These are phyloP conservation scores for Tapirus indicus DNA, from an alignment of 2,797 vertebrate species.

Conservation along the genomic window DNA sequence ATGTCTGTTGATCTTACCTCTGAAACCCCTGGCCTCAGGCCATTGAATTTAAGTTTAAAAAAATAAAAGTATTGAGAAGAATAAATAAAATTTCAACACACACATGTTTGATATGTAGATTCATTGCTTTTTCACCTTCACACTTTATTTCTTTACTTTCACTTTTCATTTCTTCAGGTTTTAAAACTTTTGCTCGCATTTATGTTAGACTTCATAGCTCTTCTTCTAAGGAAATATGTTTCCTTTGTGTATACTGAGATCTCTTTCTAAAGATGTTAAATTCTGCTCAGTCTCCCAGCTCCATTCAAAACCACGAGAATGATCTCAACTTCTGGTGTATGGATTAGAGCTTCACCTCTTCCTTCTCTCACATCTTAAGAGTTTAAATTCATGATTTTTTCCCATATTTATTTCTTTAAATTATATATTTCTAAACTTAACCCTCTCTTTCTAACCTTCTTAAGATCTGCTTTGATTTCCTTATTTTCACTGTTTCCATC, in stretches of 20 bases:
- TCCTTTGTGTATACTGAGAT: not conserved
- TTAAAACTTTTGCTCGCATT: not conserved
- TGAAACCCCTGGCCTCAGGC: not conserved
- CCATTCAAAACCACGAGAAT: not conserved
- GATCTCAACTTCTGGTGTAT: not conserved
- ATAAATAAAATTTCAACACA: not conserved
- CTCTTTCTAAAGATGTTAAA: not conserved
- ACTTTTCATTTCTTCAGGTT: not conserved
- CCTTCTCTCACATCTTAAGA: not conserved
- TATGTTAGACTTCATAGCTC: not conserved
- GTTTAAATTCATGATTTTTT: not conserved
- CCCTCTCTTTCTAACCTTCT: not conserved
- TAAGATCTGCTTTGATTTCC: not conserved
- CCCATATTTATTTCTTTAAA: constrained; percentile 24
- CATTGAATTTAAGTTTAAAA: not conserved
- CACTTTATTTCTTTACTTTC: not conserved
- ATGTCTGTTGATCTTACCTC: not conserved
- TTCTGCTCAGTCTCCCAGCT: not conserved
- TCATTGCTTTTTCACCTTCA: not conserved
- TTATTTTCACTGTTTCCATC: not conserved
- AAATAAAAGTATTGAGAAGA: not conserved
- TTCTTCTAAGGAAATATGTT: not conserved
- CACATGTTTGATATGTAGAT: not conserved
- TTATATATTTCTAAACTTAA: constrained; percentile 11
- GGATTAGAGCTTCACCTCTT: not conserved